Conservation (phyloP, 2,113 vertebrate genomes). For the Phycodurus eques region DNA sequence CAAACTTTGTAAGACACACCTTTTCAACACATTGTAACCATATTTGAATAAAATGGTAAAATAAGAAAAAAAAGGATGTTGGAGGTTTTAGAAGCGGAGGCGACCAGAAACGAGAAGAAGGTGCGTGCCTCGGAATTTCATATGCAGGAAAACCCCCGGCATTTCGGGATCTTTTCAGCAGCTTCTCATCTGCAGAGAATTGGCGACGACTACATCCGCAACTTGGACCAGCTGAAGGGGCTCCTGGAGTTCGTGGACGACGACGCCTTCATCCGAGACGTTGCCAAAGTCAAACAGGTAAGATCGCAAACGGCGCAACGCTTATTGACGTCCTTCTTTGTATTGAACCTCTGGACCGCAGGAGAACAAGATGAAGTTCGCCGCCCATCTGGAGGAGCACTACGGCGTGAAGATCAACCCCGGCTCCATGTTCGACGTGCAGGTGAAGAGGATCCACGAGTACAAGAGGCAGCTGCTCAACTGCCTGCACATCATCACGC, state of each 20-base stretch:
- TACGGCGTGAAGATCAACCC: constrained; percentile 90
- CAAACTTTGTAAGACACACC: too few relatives aligned
- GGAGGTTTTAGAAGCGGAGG: too few relatives aligned
- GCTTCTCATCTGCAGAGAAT: constrained; percentile 75
- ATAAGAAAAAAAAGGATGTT: too few relatives aligned
- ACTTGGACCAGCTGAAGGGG: constrained; percentile 82
- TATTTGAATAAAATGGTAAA: too few relatives aligned
- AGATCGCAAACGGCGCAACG: constrained; percentile 4
- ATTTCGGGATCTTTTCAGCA: neutral
- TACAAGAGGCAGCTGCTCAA: constrained; percentile 91
- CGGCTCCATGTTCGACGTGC: constrained; percentile 87
- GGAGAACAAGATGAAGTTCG: constrained; percentile 92
- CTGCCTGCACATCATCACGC: constrained; percentile 86
- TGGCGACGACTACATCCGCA: constrained; percentile 83
- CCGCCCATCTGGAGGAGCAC: constrained; percentile 78
- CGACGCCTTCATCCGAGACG: constrained; percentile 81
- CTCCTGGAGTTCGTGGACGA: constrained; percentile 81
- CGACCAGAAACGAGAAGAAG: too few relatives aligned
- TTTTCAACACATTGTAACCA: too few relatives aligned
- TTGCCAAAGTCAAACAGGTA: constrained; percentile 90
- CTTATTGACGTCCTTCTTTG: neutral
- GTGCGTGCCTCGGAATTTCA: too few relatives aligned
- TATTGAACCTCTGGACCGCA: constrained; percentile 28
- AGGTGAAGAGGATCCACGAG: constrained; percentile 91
- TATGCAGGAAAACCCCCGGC: too few relatives aligned